Base-by-base conservation (phyloP, 2,888 invertebrate species). In the Athripsodes cinereus region DNA sequence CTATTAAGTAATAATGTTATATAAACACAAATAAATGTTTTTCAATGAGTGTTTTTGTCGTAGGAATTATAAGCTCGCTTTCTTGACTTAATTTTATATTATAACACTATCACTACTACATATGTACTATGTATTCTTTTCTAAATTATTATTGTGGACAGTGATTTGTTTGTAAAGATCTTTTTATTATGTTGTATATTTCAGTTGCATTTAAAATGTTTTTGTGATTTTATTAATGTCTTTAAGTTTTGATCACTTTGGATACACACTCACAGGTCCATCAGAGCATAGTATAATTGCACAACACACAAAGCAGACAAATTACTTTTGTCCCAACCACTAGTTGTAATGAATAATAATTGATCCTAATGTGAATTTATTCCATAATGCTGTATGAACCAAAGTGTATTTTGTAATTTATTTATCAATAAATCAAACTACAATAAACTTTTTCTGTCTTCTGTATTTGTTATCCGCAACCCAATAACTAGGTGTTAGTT, bases 371-470 rank as follows among this genome's bases (percentile, higher is more conserved):
- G 40, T 40, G 26, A 26, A 40, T 40, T 40, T 8, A n/a, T 40
- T n/a, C 55, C 47, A 57, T 20, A 53, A 55, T 55, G 46, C 55
- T 58, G 59, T 76, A 74, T 77, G 77, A 78, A 78, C 78, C 78
- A 79, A 78, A 79, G 78, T 77, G 76, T 78, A 59, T 78, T 65
- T 61, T 64, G 64, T 60, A 62, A 62, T 76, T 76, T 76, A 74
- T 77, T 78, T 76, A 74, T 77, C 61, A 63, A 63, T 78, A 72
- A 78, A 78, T 78, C 76, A 76, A 79, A 79, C 72, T 75, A 75
- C 74, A 76, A 74, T 72, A 71, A 22, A 34, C 13, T 35, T 11
- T 67, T 66, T 31, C n/a, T n/a, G n/a, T 26, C 26, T 26, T 54
- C 69, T n/a, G n/a, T n/a, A 75, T 75, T 74, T 55, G n/a, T n/a